Percentiles rank a stretch among this genome's conserved stretches.
Conservation (phyloP, 2,113 vertebrate species). For the Deroptyus accipitrinus region DNA sequence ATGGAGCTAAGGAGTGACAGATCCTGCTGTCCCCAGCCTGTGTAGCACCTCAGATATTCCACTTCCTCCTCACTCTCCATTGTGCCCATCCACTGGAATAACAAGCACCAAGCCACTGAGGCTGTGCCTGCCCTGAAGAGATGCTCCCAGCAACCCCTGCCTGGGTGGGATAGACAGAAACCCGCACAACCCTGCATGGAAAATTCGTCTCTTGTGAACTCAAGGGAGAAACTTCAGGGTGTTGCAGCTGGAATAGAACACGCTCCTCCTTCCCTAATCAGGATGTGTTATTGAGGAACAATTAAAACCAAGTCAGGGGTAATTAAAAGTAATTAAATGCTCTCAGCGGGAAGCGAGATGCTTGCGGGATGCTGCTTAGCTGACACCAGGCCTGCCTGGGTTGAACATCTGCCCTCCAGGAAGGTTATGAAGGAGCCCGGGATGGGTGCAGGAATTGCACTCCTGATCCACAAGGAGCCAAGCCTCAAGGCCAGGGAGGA, state of each 20-base stretch:
- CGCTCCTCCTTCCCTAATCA: not conserved
- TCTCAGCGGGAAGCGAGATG: not conserved
- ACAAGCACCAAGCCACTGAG: not conserved
- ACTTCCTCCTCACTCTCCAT: not conserved
- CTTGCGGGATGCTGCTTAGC: not conserved
- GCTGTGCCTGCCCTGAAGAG: not conserved
- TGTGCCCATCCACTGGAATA: not conserved
- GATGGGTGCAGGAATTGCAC: not conserved
- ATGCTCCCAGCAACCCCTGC: not conserved
- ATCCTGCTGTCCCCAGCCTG: not conserved
- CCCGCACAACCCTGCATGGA: not conserved
- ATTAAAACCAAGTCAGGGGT: slow-evolving; percentile 9
- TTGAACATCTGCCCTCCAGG: not conserved
- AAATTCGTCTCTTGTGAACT: not conserved
- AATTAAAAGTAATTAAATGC: slow-evolving; percentile 18
- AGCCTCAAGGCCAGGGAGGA: not conserved
- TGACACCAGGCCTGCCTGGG: not conserved
- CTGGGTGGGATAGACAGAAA: not conserved
- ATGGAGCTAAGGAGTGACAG: not conserved
- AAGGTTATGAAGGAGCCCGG: accelerated
- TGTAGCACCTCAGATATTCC: accelerated
- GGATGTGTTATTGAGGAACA: not conserved
- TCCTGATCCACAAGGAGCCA: not conserved
- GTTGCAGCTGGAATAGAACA: not conserved
- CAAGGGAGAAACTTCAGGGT: not conserved